Conservation (phyloP, 2,113 vertebrate species). For the Bubo blakistoni region DNA sequence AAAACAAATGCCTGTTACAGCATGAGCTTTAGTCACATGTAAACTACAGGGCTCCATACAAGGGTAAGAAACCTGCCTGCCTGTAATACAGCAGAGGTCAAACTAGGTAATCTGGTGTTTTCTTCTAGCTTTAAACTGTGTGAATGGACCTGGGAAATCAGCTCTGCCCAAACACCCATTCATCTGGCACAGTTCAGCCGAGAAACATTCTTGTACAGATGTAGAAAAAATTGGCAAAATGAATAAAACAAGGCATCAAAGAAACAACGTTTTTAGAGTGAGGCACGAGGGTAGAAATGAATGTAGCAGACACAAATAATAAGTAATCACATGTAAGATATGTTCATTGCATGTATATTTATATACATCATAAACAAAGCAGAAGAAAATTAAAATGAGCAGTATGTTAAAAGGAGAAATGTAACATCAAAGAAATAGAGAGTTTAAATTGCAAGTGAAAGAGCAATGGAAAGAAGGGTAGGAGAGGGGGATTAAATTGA, state of each 20-base stretch:
- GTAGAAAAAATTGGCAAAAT: background rate
- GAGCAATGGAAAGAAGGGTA: background rate
- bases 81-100: background rate
- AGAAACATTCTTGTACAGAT: background rate
- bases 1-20: background rate
- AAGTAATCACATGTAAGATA: background rate
- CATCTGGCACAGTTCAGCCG: background rate
- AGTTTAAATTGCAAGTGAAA: background rate
- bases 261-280: background rate
- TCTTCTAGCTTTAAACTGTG: background rate
- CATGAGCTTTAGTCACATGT: fast-evolving
- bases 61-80: background rate
- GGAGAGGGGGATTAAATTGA: background rate
- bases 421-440: background rate
- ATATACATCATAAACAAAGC: background rate
- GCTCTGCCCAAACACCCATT: background rate
- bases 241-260: background rate
- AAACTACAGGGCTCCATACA: background rate
- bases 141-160: background rate
- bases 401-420: background rate
- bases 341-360: background rate
- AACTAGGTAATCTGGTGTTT: background rate
- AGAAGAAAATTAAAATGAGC: background rate
- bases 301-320: background rate
- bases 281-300: background rate